Evolutionary conservation across 2,797 vertebrate genomes (phyloP).

Genomic region (Peromyscus aztecus): DNA sequence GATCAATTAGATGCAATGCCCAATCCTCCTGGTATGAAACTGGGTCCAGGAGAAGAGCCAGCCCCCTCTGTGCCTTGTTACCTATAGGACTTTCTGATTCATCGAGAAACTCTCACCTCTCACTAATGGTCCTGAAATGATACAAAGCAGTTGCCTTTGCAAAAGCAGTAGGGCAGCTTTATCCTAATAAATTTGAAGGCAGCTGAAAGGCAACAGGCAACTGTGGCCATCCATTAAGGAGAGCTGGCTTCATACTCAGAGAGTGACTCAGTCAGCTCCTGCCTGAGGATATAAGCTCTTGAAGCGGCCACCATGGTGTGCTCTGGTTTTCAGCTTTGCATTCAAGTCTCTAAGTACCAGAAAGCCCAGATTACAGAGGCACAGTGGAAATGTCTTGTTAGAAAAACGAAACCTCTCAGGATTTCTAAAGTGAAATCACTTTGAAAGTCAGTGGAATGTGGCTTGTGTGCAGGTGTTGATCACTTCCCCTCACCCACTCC

Average conservation of each 20-base stretch:
- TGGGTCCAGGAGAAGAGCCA: neutral
- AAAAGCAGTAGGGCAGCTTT: neutral
- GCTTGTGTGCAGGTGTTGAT: neutral
- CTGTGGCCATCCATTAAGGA: neutral
- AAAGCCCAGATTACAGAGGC: neutral
- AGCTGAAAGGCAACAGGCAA: neutral
- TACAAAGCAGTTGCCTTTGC: neutral
- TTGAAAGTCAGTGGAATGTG: constrained; percentile 57
- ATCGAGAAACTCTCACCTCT: neutral
- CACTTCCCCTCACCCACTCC: constrained; percentile 58
- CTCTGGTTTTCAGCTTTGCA: neutral
- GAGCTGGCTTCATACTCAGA: neutral
- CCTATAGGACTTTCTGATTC: neutral
- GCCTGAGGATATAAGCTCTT: neutral
- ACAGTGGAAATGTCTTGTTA: constrained; percentile 21
- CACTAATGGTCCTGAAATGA: neutral
- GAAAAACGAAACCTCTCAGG: constrained; percentile 30
- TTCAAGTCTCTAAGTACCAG: neutral
- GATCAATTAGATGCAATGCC: neutral
- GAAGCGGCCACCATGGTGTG: neutral
- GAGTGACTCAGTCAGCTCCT: neutral
- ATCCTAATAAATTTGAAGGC: neutral
- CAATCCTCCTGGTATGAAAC: neutral
- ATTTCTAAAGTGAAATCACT: neutral
- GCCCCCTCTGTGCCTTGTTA: neutral